phyloP scores from a whole-genome alignment of 2,888 invertebrate genomes.

The Ctenicera cuprea region DNA sequence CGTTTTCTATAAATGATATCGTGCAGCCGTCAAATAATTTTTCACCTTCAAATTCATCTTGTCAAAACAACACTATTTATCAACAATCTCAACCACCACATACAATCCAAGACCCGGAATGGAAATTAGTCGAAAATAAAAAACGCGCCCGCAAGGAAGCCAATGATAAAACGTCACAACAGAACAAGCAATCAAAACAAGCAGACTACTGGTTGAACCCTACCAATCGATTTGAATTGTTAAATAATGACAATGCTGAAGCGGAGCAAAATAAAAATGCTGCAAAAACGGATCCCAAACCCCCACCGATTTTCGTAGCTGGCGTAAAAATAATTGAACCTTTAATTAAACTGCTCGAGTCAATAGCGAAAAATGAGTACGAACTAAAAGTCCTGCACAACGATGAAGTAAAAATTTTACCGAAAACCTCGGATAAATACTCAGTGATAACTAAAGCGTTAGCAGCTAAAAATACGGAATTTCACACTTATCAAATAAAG shows the following conservation, averaged over 20 bases:
- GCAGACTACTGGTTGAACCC: slow-evolving; percentile 16
- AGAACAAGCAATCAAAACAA: slow-evolving; percentile 20
- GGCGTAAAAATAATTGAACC: slow-evolving; percentile 5
- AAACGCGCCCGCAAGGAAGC: slow-evolving; percentile 8
- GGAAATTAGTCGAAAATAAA: slow-evolving; percentile 5
- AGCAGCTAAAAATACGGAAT: slow-evolving; percentile 16
- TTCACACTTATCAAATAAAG: slow-evolving; percentile 25
- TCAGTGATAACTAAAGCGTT: slow-evolving; percentile 16
- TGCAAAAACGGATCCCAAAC: slow-evolving; percentile 6
- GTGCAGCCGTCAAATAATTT: slow-evolving; percentile 13
- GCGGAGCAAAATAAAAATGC: neutral
- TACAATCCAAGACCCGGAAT: slow-evolving; percentile 7
- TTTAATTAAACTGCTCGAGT: slow-evolving; percentile 1
- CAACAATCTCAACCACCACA: slow-evolving; percentile 5
- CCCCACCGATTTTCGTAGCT: slow-evolving; percentile 17
- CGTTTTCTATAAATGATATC: slow-evolving; percentile 18
- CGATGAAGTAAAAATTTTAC: slow-evolving; percentile 24
- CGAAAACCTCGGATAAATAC: slow-evolving; percentile 20
- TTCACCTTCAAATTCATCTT: neutral
- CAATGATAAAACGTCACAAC: neutral
- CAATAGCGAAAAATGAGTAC: slow-evolving; percentile 14
- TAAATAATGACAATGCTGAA: neutral
- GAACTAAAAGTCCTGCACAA: slow-evolving; percentile 15
- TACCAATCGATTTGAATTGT: slow-evolving; percentile 4
- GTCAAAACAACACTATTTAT: slow-evolving; percentile 5